Evolutionary conservation across 2,797 vertebrate species (phyloP).

Genomic region (Argentina silus): DNA sequence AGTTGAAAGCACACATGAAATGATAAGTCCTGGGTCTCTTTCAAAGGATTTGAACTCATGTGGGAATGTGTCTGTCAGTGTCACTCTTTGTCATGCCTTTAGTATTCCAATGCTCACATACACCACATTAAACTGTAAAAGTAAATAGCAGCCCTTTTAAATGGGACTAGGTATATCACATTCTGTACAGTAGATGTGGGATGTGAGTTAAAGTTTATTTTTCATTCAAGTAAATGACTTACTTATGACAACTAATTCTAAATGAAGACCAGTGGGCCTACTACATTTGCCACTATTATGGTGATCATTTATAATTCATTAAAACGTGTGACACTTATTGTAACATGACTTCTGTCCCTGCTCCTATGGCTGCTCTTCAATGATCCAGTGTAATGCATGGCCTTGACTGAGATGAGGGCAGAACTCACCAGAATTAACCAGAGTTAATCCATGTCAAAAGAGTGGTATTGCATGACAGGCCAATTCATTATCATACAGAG

Average conservation of each 20-base stretch:
- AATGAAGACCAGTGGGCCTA: too few relatives aligned
- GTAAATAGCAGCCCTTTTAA: conserved; percentile 11
- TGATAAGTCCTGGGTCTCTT: neutral
- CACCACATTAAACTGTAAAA: conserved; percentile 1
- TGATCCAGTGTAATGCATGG: neutral
- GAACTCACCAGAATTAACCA: neutral
- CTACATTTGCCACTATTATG: too few relatives aligned
- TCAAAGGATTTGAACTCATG: conserved; percentile 13
- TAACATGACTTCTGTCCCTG: too few relatives aligned
- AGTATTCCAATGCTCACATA: conserved; percentile 12
- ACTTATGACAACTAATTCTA: too few relatives aligned
- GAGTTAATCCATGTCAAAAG: neutral
- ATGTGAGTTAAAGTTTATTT: too few relatives aligned
- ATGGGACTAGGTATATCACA: conserved; percentile 1
- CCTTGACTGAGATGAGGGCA: neutral
- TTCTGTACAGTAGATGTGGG: neutral
- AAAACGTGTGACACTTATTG: too few relatives aligned
- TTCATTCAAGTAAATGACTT: too few relatives aligned
- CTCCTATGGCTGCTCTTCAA: too few relatives aligned
- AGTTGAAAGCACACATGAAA: conserved; percentile 11
- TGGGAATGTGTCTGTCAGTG: conserved; percentile 11
- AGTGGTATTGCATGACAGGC: neutral
- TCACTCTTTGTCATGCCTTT: neutral
- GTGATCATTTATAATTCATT: too few relatives aligned
- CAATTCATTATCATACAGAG: neutral